These are phyloP conservation scores for Phengaris alcon DNA, from an alignment of 2,888 invertebrate genomes.

Conservation along the genomic window DNA sequence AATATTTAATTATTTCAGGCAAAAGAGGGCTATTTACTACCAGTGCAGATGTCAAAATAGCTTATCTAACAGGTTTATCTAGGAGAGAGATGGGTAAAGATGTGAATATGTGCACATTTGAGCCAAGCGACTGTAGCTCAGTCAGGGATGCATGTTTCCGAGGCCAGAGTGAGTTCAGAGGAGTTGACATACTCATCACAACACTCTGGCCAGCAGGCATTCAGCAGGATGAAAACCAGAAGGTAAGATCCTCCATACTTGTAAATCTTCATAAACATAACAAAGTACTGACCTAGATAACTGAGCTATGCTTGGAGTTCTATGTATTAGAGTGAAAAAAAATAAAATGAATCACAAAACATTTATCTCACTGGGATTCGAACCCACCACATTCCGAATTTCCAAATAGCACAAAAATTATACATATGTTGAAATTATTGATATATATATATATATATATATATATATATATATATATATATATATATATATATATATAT, in stretches of 20 bases:
- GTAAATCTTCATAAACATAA: too few relatives aligned
- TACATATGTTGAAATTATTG: too few relatives aligned
- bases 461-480: too few relatives aligned
- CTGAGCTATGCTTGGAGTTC: too few relatives aligned
- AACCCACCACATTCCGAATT: too few relatives aligned
- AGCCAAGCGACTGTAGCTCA: constrained; percentile 83
- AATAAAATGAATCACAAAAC: too few relatives aligned
- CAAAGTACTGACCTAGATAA: too few relatives aligned
- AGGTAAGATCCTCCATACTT: constrained; percentile 47
- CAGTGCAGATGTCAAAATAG: constrained; percentile 91
- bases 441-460: too few relatives aligned
- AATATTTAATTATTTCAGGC: constrained; percentile 64
- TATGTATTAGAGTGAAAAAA: too few relatives aligned
- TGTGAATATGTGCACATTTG: constrained; percentile 79
- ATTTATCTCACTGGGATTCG: too few relatives aligned
- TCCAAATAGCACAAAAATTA: too few relatives aligned
- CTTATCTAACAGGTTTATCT: constrained; percentile 91
- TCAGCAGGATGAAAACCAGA: constrained; percentile 76
- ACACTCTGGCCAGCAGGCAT: constrained; percentile 94
- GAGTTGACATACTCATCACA: constrained; percentile 93
- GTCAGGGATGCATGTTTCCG: constrained; percentile 86
- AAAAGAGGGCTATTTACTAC: constrained; percentile 90
- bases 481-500: too few relatives aligned
- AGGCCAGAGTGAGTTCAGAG: constrained; percentile 87
- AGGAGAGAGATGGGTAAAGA: constrained; percentile 82